Percentiles rank a stretch among this genome's conserved stretches.
phyloP scores from a whole-genome alignment of 2,888 invertebrate species.

The Lasioglossum vierecki region DNA sequence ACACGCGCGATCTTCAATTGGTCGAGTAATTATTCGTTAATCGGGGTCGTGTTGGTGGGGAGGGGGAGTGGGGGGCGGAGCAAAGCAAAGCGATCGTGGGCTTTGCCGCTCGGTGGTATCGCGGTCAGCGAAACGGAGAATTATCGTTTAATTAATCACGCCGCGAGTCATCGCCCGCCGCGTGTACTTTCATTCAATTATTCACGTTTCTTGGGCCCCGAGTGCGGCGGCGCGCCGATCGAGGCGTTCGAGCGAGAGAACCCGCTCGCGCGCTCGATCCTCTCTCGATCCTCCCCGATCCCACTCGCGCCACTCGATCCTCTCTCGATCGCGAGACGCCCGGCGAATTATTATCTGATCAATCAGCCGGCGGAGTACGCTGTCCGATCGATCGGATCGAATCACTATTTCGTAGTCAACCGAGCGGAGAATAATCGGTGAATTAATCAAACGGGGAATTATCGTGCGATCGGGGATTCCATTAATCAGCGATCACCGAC shows the following conservation, averaged over 20 bases:
- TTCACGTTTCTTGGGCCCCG: conserved; percentile 28
- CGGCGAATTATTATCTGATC: conserved; percentile 48
- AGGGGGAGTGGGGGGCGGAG: neutral
- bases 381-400: conserved; percentile 40
- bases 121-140: conserved; percentile 17
- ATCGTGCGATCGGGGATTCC: conserved; percentile 49
- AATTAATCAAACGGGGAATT: conserved; percentile 50
- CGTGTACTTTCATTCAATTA: conserved; percentile 47
- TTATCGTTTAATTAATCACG: conserved; percentile 47
- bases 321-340: conserved; percentile 13
- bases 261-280: neutral
- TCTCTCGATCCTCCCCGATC: neutral
- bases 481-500: conserved; percentile 44
- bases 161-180: conserved; percentile 21
- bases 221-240: neutral
- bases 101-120: neutral
- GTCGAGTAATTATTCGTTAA: conserved; percentile 35
- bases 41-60: conserved; percentile 2
- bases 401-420: conserved; percentile 26
- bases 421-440: conserved; percentile 46
- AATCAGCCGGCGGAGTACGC: conserved; percentile 24
- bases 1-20: conserved; percentile 36
- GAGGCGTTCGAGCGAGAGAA: conserved; percentile 17
- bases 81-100: neutral
- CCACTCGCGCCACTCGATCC: neutral